Evolutionary conservation across 2,888 invertebrate genomes (phyloP), one percentile per base, ranked within the genome.

Genomic region (Sesia bembeciformis): DNA sequence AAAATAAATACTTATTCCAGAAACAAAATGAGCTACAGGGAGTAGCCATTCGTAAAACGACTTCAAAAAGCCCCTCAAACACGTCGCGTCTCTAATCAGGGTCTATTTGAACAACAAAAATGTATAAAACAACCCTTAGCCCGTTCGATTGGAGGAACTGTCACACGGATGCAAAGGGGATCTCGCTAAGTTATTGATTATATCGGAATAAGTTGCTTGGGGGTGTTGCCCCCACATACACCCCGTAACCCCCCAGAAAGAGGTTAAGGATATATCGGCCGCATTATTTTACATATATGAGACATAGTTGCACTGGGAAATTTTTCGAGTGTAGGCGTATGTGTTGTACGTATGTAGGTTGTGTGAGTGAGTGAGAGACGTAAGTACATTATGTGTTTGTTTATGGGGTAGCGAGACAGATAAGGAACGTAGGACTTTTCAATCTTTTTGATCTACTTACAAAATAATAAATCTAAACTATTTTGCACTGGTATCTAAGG

Each of bases 141-240:
- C 62, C 62, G 65, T 78, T 78, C 83, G 84, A 82, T 84, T 79
- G 84, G 76, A 80, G 78, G 76, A 85, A 85, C 86, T 89, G 89
- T 88, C 89, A 87, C 87, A 80, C 77, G 84, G 84, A 89, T 88
- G 89, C 88, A 88, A 89, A 89, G 88, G 88, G 89, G 88, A 89
- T 89, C 86, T 84, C 78, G 82, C 86, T 88, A 87, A 88, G 89
- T 90, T 90, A 90, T 90, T 89, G 90, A 90, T 90, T 90, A 90
- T 90, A 90, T 90, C 81, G 90, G 84, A 89, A 89, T 89, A 89
- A 88, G 88, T 86, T 87, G 83, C 78, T 74, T 69, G 81, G 70
- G 78, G 80, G 79, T 76, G 72, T 60, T 61, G 59, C 61, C 64
- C 68, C 70, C 70, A 66, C 69, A 73, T 69, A 72, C 70, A 74